These are phyloP conservation scores for Gallinago jamesoni DNA, from an alignment of 2,113 vertebrate species.

Conservation along the genomic window DNA sequence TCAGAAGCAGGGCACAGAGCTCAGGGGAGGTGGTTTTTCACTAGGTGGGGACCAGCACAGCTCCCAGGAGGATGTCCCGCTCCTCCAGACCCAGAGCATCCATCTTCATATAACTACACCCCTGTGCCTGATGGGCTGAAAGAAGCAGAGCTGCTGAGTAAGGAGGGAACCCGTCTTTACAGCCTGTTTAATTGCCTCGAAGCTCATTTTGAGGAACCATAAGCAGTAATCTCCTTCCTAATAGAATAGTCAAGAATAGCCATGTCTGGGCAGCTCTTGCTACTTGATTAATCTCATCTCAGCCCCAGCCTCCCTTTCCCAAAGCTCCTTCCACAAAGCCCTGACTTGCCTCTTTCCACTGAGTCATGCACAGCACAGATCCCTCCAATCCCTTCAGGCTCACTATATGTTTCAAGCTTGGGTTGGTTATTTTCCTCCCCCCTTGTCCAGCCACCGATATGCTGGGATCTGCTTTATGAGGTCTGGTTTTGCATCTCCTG, in stretches of 20 bases:
- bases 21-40: background rate
- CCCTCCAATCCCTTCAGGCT: background rate
- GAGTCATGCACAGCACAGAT: background rate
- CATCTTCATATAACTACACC: background rate
- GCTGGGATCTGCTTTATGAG: background rate
- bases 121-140: background rate
- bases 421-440: background rate
- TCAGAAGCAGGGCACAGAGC: background rate
- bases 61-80: background rate
- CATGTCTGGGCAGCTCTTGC: background rate
- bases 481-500: background rate
- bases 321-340: slow-evolving; percentile 7
- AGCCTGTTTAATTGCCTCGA: background rate
- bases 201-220: background rate
- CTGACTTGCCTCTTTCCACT: background rate
- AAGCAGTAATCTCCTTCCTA: background rate
- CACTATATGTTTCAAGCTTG: background rate
- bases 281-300: background rate
- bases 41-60: rapidly evolving
- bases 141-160: background rate
- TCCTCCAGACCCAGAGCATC: background rate
- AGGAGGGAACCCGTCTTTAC: background rate
- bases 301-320: background rate
- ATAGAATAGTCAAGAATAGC: slow-evolving; percentile 2
- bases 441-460: background rate